These are phyloP conservation scores for Eurypyga helias DNA, from an alignment of 2,113 vertebrate species.

Conservation along the genomic window DNA sequence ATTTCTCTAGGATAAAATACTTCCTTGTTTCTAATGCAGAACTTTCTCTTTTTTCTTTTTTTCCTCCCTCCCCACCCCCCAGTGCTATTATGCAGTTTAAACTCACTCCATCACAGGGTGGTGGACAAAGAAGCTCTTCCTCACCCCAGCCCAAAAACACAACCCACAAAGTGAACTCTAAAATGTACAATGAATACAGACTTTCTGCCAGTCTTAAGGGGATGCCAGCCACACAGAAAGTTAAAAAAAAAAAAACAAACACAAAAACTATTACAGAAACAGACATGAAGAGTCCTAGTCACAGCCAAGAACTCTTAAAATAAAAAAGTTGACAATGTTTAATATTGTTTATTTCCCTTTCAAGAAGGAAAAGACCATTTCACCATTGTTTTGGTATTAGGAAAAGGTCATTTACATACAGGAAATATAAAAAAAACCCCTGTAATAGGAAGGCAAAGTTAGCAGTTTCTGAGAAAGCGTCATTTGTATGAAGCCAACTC, in stretches of 20 bases:
- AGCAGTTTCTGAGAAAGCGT: not conserved
- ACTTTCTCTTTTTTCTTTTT: too few species aligned
- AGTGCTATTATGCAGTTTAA: not conserved
- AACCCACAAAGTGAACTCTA: not conserved
- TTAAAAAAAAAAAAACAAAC: too few species aligned
- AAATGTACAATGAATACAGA: not conserved
- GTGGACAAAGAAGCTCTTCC: not conserved
- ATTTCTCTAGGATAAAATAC: not conserved
- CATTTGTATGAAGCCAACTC: not conserved
- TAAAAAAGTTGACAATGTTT: not conserved
- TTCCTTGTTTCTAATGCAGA: not conserved
- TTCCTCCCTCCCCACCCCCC: too few species aligned
- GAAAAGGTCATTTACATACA: not conserved
- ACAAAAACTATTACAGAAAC: not conserved
- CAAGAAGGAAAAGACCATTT: not conserved
- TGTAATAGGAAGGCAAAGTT: not conserved
- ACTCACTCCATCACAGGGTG: not conserved
- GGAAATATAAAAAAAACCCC: not conserved
- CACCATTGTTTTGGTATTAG: not conserved
- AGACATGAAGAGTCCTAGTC: not conserved
- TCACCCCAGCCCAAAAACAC: rapidly evolving
- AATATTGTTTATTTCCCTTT: not conserved
- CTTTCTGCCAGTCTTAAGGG: not conserved
- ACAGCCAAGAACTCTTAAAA: not conserved
- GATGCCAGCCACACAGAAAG: not conserved